A percentile compares a stretch with the other conserved stretches of the same genome.
phyloP scores from a whole-genome alignment of 2,797 vertebrate genomes.

The Sebastes oblongus region DNA sequence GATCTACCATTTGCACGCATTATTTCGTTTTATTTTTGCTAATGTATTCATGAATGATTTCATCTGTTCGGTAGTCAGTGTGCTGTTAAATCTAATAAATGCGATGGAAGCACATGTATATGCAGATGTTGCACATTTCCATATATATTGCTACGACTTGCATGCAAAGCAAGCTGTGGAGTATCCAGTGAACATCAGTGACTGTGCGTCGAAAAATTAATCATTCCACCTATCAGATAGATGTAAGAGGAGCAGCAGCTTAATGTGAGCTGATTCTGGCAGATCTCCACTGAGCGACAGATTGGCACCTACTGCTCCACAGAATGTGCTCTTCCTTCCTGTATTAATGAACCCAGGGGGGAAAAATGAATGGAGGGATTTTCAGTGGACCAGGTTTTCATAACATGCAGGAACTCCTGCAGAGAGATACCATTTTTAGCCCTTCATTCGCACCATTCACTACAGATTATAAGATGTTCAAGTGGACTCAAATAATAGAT shows the following conservation, averaged over 20 bases:
- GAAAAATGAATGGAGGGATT: constrained; percentile 64
- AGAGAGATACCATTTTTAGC: constrained; percentile 30
- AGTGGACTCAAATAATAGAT: neutral
- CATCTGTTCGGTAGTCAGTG: neutral
- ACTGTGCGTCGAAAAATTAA: constrained; percentile 45
- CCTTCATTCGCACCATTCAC: neutral
- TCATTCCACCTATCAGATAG: constrained; percentile 29
- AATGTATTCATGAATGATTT: constrained; percentile 14
- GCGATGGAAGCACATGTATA: constrained; percentile 11
- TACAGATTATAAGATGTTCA: neutral
- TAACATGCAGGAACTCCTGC: constrained; percentile 39
- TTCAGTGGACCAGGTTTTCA: constrained; percentile 41
- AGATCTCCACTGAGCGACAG: constrained; percentile 74
- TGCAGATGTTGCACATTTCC: constrained; percentile 59
- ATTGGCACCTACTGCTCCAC: constrained; percentile 78
- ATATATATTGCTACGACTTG: constrained; percentile 70
- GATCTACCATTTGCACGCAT: neutral
- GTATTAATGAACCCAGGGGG: constrained; percentile 66
- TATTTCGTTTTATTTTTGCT: constrained; percentile 18
- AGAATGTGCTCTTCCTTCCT: constrained; percentile 74
- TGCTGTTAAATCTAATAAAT: constrained; percentile 44
- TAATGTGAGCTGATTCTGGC: constrained; percentile 67
- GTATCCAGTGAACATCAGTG: constrained; percentile 47
- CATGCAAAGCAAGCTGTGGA: constrained; percentile 31
- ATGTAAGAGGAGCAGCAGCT: constrained; percentile 49